These are phyloP conservation scores for Enteromius paludinosus DNA, from an alignment of 2,797 vertebrate species.

Conservation along the genomic window DNA sequence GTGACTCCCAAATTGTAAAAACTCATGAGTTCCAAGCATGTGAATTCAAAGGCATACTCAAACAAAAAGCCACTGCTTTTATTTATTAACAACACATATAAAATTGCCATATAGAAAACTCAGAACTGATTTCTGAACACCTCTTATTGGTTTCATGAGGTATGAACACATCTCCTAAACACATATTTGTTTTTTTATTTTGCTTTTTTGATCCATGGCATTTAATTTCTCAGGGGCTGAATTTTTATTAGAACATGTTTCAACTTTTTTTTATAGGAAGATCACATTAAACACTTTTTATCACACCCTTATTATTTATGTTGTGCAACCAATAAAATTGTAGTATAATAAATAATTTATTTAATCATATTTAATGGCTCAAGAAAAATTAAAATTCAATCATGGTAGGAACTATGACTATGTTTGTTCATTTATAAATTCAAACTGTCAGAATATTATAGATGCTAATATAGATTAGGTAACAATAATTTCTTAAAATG, in stretches of 20 bases:
- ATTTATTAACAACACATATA: constrained; percentile 15
- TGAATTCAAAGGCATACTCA: background rate
- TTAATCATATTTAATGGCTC: background rate
- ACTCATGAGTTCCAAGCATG: constrained; percentile 6
- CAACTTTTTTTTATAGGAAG: background rate
- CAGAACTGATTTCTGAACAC: background rate
- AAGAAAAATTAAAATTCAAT: background rate
- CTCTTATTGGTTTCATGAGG: background rate
- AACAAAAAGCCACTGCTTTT: background rate
- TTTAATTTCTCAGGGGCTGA: background rate
- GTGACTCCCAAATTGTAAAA: constrained; percentile 27
- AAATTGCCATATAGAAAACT: background rate
- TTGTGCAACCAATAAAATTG: background rate
- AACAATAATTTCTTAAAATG: background rate
- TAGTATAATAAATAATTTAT: too few relatives aligned
- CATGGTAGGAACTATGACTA: background rate
- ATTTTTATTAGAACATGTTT: background rate
- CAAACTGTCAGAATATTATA: background rate
- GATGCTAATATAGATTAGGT: background rate
- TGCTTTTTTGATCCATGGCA: background rate
- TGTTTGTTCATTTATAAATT: background rate
- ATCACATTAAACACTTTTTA: background rate
- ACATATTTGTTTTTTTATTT: too few relatives aligned
- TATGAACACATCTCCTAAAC: background rate
- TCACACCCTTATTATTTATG: background rate